Evolutionary conservation across 1,140 invertebrate genomes (phyloP), one percentile per base, ranked within the genome.

Genomic region (Drosophila elegans): DNA sequence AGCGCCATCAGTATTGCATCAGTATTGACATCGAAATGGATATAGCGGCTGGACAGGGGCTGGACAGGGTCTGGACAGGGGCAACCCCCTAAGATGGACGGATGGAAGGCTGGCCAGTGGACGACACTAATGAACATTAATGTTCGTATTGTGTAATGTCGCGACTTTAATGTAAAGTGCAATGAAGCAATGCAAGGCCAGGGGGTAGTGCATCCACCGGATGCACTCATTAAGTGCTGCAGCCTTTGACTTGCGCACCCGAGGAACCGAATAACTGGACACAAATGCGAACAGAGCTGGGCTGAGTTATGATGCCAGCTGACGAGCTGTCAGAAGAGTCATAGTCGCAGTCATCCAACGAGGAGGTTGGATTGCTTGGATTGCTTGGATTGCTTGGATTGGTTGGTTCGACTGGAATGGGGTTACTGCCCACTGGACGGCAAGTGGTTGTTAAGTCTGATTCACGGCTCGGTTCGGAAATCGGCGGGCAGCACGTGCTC

Each of bases 161-260:
- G 80, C 83, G 80, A 88, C 84, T 89, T 84, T 89, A 89, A 89
- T 90, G 69, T 90, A 84, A 78, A 84, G 85, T 89, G 84, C 84
- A 89, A 89, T 89, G 76, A 89, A 89, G 84, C 84, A 89, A 89
- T 83, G 83, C 84, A 76, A 80, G 72, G 66, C 75, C 44, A 68
- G 25, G 45, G 49, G 59, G 51, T 27, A 39, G 57, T 63, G 56
- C 62, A 76, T 53, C 51, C 46, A 66, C 84, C 84, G 84, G 84
- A 89, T 89, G 80, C 60, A 60, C 85, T 89, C 84, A 89, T 88
- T 88, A 88, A 88, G 80, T 64, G 71, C 76, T 79, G 56, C 61
- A 85, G 83, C 83, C 79, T 86, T 83, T 84, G 74, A 68, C 74
- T 76, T 67, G 62, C 64, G 13, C 38, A 66, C 64, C 64, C 64